Evolutionary conservation across 2,888 invertebrate genomes (phyloP).

Genomic region (Aporophyla nigra): DNA sequence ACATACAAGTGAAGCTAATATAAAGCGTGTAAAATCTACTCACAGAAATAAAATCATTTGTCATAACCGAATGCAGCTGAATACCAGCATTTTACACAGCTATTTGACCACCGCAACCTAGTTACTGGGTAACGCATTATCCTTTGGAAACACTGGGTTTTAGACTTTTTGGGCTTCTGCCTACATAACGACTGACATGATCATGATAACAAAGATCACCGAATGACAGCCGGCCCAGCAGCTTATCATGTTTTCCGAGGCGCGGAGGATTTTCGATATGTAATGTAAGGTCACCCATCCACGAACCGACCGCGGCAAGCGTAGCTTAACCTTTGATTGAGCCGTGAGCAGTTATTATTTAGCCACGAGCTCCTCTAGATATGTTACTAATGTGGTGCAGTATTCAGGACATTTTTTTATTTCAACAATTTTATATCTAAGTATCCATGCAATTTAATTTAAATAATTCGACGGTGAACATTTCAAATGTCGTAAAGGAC

Average conservation of each 20-base stretch:
- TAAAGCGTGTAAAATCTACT: no score
- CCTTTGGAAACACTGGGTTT: not conserved
- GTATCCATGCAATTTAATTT: not conserved
- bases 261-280: not conserved
- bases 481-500: no score
- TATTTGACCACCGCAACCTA: not conserved
- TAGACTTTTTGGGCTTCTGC: not conserved
- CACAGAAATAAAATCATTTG: no score
- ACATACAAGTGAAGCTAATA: no score
- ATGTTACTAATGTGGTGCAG: not conserved
- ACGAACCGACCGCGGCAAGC: not conserved
- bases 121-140: not conserved
- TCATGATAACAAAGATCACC: not conserved
- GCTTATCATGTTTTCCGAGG: not conserved
- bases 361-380: not conserved
- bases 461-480: no score
- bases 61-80: no score
- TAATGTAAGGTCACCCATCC: not conserved
- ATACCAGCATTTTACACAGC: no score
- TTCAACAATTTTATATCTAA: not conserved
- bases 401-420: not conserved
- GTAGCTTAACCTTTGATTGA: not conserved
- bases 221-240: not conserved
- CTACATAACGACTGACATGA: not conserved
- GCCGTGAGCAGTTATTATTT: not conserved